Evolutionary conservation across 92 coral and sea anemone genomes (phyloP).

Genomic region (Phenganax stokvisi): DNA sequence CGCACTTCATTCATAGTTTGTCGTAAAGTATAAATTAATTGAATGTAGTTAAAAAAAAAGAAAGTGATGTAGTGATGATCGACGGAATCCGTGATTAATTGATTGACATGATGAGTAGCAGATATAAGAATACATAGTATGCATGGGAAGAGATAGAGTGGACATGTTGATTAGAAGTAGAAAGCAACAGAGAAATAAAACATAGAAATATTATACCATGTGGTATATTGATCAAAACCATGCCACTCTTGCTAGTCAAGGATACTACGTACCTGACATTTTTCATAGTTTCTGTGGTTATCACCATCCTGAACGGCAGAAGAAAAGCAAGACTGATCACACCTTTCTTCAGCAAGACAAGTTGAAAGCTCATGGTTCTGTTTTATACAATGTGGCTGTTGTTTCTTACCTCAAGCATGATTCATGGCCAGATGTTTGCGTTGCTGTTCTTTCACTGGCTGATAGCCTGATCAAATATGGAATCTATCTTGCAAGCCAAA

Average conservation of each 20-base stretch:
- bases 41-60: no score
- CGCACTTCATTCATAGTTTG: no score
- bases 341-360: slow-evolving; percentile 37
- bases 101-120: no score
- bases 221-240: slow-evolving; percentile 49
- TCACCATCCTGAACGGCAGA: slow-evolving; percentile 39
- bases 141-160: no score
- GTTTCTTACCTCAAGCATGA: slow-evolving; percentile 38
- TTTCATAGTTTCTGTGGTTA: slow-evolving; percentile 23
- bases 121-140: no score
- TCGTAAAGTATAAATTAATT: no score
- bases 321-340: slow-evolving; percentile 38
- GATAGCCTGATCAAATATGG: slow-evolving; percentile 44
- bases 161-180: no score
- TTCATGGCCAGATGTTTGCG: slow-evolving; percentile 22
- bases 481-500: slow-evolving; percentile 39
- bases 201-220: slow-evolving; percentile 9
- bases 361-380: slow-evolving; percentile 35
- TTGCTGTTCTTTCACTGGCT: slow-evolving; percentile 43
- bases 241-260: slow-evolving; percentile 33
- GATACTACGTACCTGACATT: slow-evolving; percentile 20
- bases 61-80: no score
- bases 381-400: slow-evolving; percentile 38
- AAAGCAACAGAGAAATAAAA: no score
- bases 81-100: no score